Conservation (phyloP, 2,113 vertebrate species). For the Taurulus bubalis region DNA sequence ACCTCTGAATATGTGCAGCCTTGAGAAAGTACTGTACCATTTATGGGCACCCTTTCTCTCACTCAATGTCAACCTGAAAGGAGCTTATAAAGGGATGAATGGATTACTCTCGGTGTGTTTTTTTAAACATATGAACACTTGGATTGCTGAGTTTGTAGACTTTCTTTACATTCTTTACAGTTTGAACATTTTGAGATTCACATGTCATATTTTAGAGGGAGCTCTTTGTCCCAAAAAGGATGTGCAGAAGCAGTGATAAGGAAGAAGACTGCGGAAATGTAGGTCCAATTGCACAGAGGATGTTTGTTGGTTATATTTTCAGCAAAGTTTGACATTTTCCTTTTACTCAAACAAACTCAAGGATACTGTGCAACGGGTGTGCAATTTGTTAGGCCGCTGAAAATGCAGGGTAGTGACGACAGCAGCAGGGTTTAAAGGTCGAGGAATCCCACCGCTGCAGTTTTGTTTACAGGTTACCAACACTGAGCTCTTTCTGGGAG, state of each 20-base stretch:
- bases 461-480: constrained; percentile 28
- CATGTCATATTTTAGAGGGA: neutral
- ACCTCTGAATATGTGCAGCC: neutral
- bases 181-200: neutral
- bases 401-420: constrained; percentile 4
- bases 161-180: neutral
- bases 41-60: neutral
- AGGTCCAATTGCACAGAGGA: neutral
- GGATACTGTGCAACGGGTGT: constrained; percentile 11
- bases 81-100: neutral
- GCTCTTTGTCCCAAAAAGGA: neutral
- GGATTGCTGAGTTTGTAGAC: neutral
- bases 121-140: neutral
- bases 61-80: neutral
- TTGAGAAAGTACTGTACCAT: neutral
- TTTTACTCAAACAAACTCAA: neutral
- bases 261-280: neutral
- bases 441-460: neutral
- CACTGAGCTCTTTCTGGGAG: neutral
- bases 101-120: neutral
- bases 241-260: neutral
- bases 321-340: neutral
- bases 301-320: constrained; percentile 17
- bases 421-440: constrained; percentile 18
- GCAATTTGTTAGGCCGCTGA: constrained; percentile 23